A percentile compares a stretch with the other conserved stretches of the same genome.
phyloP scores from a whole-genome alignment of 2,113 vertebrate species.

The Catharus bicknelli region DNA sequence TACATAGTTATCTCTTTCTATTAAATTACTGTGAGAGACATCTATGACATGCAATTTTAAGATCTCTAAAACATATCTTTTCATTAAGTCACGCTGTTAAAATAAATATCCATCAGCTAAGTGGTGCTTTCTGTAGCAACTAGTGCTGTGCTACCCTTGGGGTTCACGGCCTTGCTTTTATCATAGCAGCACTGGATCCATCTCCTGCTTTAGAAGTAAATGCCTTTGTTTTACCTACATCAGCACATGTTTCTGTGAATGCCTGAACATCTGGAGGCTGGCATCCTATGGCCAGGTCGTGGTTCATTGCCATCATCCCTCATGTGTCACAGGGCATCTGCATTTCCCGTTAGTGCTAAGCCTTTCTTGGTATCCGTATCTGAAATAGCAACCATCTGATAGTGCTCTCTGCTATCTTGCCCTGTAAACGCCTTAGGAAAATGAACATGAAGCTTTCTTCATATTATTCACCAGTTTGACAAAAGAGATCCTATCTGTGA shows the following conservation, averaged over 20 bases:
- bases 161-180: background rate
- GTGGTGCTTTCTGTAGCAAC: background rate
- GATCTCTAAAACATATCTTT: background rate
- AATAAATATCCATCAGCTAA: conserved; percentile 1
- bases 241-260: background rate
- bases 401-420: background rate
- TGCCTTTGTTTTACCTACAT: background rate
- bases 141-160: background rate
- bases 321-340: background rate
- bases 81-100: conserved; percentile 13
- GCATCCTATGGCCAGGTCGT: background rate
- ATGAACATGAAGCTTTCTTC: background rate
- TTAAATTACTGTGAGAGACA: background rate
- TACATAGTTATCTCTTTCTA: background rate
- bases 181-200: background rate
- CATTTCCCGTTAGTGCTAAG: background rate
- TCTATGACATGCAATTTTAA: background rate
- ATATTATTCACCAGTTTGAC: background rate
- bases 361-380: background rate
- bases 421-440: background rate
- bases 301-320: background rate
- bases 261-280: background rate
- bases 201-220: background rate
- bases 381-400: background rate
- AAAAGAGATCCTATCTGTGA: background rate